Evolutionary conservation across 2,888 invertebrate species (phyloP).

Genomic region (Leucophora obtusa): DNA sequence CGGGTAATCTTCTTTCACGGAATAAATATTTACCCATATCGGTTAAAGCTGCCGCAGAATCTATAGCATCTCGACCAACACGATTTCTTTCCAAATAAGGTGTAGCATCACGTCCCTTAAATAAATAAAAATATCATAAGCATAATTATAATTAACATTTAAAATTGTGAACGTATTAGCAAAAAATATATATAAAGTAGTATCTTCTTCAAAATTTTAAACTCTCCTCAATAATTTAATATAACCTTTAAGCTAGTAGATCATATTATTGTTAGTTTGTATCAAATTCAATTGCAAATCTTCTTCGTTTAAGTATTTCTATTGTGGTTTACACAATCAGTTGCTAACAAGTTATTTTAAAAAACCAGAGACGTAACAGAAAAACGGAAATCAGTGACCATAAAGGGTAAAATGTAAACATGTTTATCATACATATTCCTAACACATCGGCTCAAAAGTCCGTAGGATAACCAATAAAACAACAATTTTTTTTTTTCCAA

Average conservation of each 20-base stretch:
- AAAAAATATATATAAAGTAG: neutral
- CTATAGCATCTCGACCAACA: constrained; percentile 95
- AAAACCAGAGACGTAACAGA: constrained; percentile 8
- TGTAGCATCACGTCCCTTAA: constrained; percentile 94
- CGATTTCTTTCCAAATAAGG: constrained; percentile 96
- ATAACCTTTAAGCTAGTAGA: constrained; percentile 44
- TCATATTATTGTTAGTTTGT: constrained; percentile 30
- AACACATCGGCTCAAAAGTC: too few relatives aligned
- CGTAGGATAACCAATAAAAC: too few relatives aligned
- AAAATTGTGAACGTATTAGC: neutral
- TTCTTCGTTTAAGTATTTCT: constrained; percentile 19
- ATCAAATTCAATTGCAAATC: constrained; percentile 27
- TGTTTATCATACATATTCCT: too few relatives aligned
- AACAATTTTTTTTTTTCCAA: too few relatives aligned
- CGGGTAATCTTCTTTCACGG: constrained; percentile 94
- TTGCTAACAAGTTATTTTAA: neutral
- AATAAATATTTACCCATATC: constrained; percentile 98
- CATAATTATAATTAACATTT: constrained; percentile 45
- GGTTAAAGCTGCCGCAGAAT: constrained; percentile 95
- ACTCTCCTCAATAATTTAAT: constrained; percentile 20
- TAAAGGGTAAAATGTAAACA: too few relatives aligned
- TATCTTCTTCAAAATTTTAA: neutral
- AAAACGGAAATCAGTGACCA: neutral
- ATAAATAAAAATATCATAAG: constrained; percentile 23
- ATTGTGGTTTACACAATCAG: constrained; percentile 10